Conservation (phyloP, 2,113 vertebrate genomes). For the Ellobius talpinus region DNA sequence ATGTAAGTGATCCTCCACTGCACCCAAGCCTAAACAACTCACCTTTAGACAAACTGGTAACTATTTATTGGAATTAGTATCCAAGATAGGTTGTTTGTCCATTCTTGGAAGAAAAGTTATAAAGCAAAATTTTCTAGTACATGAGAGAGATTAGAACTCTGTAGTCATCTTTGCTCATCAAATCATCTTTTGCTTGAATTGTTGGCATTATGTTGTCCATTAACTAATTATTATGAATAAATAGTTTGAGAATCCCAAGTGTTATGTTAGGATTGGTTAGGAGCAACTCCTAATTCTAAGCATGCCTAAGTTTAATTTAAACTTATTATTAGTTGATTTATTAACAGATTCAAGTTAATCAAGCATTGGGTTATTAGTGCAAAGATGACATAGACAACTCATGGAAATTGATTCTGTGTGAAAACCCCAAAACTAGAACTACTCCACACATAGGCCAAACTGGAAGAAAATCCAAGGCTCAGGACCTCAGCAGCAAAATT, state of each 20-base stretch:
- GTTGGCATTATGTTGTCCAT: slow-evolving; percentile 34
- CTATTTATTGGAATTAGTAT: not conserved
- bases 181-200: slow-evolving; percentile 19
- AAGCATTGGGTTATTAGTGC: not conserved
- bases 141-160: not conserved
- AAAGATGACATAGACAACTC: not conserved
- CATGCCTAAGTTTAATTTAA: slow-evolving; percentile 17
- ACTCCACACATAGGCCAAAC: not conserved
- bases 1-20: not conserved
- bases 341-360: slow-evolving; percentile 18
- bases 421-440: not conserved
- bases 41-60: not conserved
- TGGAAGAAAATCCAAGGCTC: not conserved
- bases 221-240: slow-evolving; percentile 21
- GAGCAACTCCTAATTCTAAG: slow-evolving; percentile 43
- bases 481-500: not conserved
- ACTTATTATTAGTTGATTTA: not conserved
- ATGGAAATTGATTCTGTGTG: not conserved
- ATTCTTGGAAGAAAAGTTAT: not conserved
- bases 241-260: slow-evolving; percentile 39
- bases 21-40: not conserved
- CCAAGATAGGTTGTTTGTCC: not conserved
- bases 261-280: not conserved
- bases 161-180: not conserved
- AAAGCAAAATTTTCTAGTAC: slow-evolving; percentile 7